Percentiles rank a stretch among this genome's conserved stretches.
Evolutionary conservation across 2,113 vertebrate species (phyloP).

Genomic region (Neolamprologus sp.): DNA sequence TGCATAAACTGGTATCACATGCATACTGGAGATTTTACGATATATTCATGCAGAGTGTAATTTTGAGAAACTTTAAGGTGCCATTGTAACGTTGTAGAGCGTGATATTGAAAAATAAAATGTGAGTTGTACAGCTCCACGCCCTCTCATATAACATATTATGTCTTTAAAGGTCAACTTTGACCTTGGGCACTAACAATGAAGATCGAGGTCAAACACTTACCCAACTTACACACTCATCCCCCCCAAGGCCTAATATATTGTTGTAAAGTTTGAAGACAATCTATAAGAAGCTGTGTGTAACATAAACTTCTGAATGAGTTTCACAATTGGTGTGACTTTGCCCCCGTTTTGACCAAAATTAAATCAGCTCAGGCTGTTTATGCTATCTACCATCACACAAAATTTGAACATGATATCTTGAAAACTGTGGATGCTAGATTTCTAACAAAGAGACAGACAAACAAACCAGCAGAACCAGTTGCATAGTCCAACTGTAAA

Average conservation of each 20-base stretch:
- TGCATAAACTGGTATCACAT: neutral
- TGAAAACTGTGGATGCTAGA: neutral
- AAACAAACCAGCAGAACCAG: neutral
- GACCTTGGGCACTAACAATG: neutral
- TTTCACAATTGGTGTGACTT: neutral
- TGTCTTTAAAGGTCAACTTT: neutral
- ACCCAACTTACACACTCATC: neutral
- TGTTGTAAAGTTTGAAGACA: neutral
- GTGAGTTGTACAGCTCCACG: neutral
- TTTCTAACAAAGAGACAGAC: neutral
- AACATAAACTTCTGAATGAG: neutral
- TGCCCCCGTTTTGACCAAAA: neutral
- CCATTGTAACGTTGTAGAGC: neutral
- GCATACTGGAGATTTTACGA: neutral
- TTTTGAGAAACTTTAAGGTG: neutral
- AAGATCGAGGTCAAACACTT: neutral
- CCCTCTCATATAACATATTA: neutral
- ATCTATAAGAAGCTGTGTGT: neutral
- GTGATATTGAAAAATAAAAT: neutral
- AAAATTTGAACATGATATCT: neutral
- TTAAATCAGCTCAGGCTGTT: neutral
- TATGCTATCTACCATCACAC: neutral
- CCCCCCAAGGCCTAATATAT: neutral
- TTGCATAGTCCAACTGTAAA: neutral
- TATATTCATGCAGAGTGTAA: neutral